Evolutionary conservation across 1,140 invertebrate genomes (phyloP).

Genomic region (Papilio polytes): DNA sequence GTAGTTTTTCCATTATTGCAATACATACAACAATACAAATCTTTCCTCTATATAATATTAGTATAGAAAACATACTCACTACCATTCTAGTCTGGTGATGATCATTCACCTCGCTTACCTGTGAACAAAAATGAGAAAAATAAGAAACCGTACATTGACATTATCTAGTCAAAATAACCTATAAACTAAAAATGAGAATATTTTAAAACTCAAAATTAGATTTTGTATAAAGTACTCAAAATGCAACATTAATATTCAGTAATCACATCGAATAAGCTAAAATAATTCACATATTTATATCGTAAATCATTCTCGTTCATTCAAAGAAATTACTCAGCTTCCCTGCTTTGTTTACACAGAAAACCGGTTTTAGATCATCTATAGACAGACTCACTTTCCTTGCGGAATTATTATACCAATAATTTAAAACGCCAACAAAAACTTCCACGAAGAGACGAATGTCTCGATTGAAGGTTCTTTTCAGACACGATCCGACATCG

Average conservation of each 20-base stretch:
- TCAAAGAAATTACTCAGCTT: background rate
- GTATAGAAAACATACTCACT: too few species aligned
- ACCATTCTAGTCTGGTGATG: background rate
- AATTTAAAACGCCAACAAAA: background rate
- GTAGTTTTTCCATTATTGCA: too few species aligned
- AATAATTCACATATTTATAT: background rate
- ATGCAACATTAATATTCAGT: background rate
- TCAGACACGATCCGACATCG: background rate
- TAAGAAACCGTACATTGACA: background rate
- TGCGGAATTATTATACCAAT: constrained; percentile 1
- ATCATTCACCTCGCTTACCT: background rate
- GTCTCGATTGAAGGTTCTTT: background rate
- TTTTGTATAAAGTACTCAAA: too few species aligned
- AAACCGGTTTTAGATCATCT: background rate
- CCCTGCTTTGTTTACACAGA: background rate
- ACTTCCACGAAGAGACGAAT: background rate
- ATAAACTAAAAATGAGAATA: background rate
- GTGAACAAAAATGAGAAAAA: background rate
- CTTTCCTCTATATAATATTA: too few species aligned
- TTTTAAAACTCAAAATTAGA: too few species aligned
- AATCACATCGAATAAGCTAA: background rate
- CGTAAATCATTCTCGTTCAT: background rate
- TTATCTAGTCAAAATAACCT: background rate
- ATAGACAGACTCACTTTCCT: constrained; percentile 9
- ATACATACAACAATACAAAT: too few species aligned